Percentiles rank a stretch among this genome's conserved stretches.
Conservation (phyloP, 2,888 invertebrate genomes). For the Amphipoea oculea region DNA sequence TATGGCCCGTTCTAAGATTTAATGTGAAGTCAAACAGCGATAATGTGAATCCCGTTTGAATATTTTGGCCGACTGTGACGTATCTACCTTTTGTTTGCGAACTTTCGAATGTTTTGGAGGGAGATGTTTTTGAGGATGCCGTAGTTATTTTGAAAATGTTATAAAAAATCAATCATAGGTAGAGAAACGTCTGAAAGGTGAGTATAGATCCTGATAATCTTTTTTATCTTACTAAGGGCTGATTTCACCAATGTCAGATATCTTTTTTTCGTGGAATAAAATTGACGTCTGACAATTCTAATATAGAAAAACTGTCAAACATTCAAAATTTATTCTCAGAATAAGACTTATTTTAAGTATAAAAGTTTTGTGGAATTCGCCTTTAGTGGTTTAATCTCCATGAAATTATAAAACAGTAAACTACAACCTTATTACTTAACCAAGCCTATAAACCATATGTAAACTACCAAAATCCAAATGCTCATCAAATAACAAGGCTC, state of each 20-base stretch:
- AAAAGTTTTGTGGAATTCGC: neutral
- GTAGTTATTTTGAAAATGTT: neutral
- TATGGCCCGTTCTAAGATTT: conserved; percentile 89
- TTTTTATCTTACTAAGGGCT: neutral
- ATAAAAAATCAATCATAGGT: neutral
- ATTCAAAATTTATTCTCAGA: too few relatives aligned
- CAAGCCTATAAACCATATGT: conserved; percentile 46
- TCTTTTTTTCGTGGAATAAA: neutral
- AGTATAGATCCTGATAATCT: too few relatives aligned
- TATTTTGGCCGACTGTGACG: conserved; percentile 80
- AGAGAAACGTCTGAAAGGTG: neutral
- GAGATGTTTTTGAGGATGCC: neutral
- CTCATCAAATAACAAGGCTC: conserved; percentile 83
- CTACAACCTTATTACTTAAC: conserved; percentile 43
- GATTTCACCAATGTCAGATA: too few relatives aligned
- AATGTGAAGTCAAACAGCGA: conserved; percentile 90
- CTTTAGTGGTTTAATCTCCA: neutral
- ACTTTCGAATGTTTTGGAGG: conserved; percentile 45
- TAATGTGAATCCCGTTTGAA: conserved; percentile 86
- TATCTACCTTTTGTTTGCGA: conserved; percentile 68
- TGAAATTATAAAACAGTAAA: neutral
- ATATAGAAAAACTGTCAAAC: neutral
- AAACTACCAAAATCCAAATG: conserved; percentile 57
- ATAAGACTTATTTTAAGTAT: too few relatives aligned
- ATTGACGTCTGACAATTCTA: neutral